phyloP scores from a whole-genome alignment of 2,888 invertebrate genomes.

The Apantesis nais region DNA sequence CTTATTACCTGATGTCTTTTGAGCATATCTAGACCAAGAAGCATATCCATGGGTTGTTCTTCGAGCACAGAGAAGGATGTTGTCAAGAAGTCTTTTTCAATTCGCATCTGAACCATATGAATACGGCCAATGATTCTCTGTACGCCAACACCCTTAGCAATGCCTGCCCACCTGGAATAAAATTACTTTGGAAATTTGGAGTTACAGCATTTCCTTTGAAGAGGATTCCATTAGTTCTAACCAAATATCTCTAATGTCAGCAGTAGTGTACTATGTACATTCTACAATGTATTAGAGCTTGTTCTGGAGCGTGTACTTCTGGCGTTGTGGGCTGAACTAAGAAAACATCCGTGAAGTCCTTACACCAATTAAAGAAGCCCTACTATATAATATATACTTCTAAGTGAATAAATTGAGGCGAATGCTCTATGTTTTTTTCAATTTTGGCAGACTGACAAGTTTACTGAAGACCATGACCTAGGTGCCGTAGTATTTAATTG shows the following conservation, averaged over 20 bases:
- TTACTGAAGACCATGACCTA: background rate
- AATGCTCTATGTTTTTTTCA: background rate
- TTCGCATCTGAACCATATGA: conserved; percentile 98
- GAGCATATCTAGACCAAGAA: conserved; percentile 98
- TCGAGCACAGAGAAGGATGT: conserved; percentile 98
- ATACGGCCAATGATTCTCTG: conserved; percentile 98
- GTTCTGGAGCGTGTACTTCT: too few relatives aligned
- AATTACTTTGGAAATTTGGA: background rate
- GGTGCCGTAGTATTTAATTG: background rate
- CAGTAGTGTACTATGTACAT: too few relatives aligned
- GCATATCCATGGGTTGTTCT: conserved; percentile 99
- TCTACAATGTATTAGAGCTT: too few relatives aligned
- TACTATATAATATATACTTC: too few relatives aligned
- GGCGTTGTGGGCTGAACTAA: too few relatives aligned
- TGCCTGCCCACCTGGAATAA: conserved; percentile 92
- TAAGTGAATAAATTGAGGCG: too few relatives aligned
- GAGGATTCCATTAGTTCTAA: too few relatives aligned
- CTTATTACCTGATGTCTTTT: conserved; percentile 94
- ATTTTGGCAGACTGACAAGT: background rate
- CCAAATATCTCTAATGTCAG: too few relatives aligned
- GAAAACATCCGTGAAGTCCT: too few relatives aligned
- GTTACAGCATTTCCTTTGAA: background rate
- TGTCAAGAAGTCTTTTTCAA: conserved; percentile 96
- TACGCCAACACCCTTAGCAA: conserved; percentile 98
- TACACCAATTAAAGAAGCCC: too few relatives aligned